Conservation (phyloP, 1,140 invertebrate genomes). For the Orussus abietinus region DNA sequence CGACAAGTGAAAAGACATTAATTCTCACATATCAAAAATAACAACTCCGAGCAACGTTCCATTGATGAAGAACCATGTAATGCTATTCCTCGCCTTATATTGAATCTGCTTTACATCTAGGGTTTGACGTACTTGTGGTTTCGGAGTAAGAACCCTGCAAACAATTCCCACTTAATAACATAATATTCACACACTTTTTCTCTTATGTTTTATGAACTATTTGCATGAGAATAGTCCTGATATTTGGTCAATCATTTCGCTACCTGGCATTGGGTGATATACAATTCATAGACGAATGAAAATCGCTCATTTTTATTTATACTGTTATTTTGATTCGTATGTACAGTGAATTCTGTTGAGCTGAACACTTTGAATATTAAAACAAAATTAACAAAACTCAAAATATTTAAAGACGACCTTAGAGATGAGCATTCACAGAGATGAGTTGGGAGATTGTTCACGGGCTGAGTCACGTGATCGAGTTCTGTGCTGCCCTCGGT, state of each 20-base stretch:
- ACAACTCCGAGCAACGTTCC: constrained; percentile 30
- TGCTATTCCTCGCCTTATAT: constrained; percentile 33
- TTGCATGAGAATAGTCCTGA: neutral
- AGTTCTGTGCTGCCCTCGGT: no score
- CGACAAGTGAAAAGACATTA: neutral
- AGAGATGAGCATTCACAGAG: no score
- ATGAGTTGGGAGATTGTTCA: no score
- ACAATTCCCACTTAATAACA: no score
- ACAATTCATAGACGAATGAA: constrained; percentile 37
- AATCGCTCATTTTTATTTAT: constrained; percentile 32
- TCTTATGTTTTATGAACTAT: no score
- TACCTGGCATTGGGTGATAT: constrained; percentile 44
- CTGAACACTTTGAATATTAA: no score
- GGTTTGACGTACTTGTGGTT: constrained; percentile 41
- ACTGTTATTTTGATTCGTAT: no score
- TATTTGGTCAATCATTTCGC: constrained; percentile 1
- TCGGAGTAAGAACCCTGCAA: constrained; percentile 37
- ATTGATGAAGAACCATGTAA: constrained; percentile 43
- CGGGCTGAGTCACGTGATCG: no score
- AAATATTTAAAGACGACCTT: no score
- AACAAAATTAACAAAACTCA: no score
- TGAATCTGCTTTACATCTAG: constrained; percentile 33
- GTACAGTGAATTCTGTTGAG: no score
- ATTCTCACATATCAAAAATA: constrained; percentile 37
- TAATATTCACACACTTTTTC: no score